These are phyloP conservation scores for Hiodon tergisus DNA, from an alignment of 2,113 vertebrate genomes.

Conservation along the genomic window DNA sequence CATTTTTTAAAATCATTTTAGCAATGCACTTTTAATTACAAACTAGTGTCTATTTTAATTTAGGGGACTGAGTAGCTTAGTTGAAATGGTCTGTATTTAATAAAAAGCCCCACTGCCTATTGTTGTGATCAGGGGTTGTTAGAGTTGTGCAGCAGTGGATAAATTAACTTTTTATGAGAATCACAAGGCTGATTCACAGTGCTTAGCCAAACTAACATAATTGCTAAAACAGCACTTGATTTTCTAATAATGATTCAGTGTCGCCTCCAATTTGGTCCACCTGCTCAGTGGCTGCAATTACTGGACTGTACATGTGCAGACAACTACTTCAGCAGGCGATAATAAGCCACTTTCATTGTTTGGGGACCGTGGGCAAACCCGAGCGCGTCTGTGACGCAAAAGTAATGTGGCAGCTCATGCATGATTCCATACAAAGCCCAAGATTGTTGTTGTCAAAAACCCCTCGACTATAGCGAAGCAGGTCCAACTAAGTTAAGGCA, in stretches of 20 bases:
- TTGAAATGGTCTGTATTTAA: not conserved
- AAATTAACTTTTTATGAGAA: constrained; percentile 33
- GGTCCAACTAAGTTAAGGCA: constrained; percentile 52
- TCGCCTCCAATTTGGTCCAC: constrained; percentile 58
- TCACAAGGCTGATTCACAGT: constrained; percentile 37
- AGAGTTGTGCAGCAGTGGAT: constrained; percentile 19
- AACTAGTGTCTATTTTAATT: not conserved
- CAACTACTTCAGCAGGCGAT: constrained; percentile 55
- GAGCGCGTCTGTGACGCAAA: constrained; percentile 47
- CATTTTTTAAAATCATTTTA: not conserved
- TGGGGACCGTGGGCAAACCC: constrained; percentile 56
- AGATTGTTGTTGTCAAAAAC: constrained; percentile 47
- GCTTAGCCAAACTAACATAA: constrained; percentile 50
- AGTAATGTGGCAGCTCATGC: constrained; percentile 51
- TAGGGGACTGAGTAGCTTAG: not conserved
- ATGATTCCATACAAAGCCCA: constrained; percentile 52
- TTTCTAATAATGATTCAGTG: constrained; percentile 54
- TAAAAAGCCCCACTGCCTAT: not conserved
- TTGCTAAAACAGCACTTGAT: constrained; percentile 59
- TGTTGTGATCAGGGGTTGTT: constrained; percentile 11
- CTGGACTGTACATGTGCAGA: constrained; percentile 55
- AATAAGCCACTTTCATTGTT: constrained; percentile 65
- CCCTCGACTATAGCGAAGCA: constrained; percentile 49
- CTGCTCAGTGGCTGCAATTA: constrained; percentile 56
- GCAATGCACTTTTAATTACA: not conserved